Evolutionary conservation across 2,113 vertebrate species (phyloP).

Genomic region (Cyprinodon tularosa): DNA sequence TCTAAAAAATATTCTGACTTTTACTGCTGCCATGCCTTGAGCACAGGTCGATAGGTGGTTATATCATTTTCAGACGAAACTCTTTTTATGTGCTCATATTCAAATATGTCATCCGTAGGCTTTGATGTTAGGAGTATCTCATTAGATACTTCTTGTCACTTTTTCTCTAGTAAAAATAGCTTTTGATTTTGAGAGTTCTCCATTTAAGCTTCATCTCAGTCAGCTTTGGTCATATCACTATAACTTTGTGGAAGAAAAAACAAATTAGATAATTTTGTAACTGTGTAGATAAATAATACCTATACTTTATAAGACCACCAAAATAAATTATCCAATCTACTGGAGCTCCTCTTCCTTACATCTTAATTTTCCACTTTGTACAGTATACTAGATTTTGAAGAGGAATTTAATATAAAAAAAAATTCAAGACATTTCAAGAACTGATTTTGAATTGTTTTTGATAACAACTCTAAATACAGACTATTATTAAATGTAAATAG

Average conservation of each 20-base stretch:
- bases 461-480: background rate
- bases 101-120: slow-evolving; percentile 23
- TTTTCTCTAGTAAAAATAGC: slow-evolving; percentile 10
- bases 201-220: slow-evolving; percentile 7
- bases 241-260: background rate
- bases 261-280: background rate
- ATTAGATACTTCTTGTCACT: slow-evolving; percentile 38
- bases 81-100: slow-evolving; percentile 41
- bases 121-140: slow-evolving; percentile 50
- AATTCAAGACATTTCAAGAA: too few species aligned
- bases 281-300: background rate
- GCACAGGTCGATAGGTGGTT: slow-evolving; percentile 27
- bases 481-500: background rate
- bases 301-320: background rate
- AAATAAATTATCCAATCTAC: background rate
- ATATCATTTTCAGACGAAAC: slow-evolving; percentile 22
- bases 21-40: slow-evolving; percentile 4
- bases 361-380: too few species aligned
- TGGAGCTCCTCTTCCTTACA: background rate
- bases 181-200: slow-evolving; percentile 37
- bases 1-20: slow-evolving; percentile 5
- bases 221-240: slow-evolving; percentile 5
- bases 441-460: background rate
- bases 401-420: too few species aligned
- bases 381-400: too few species aligned